Evolutionary conservation across 2,113 vertebrate species (phyloP).

Genomic region (Potamarius usumacintae): DNA sequence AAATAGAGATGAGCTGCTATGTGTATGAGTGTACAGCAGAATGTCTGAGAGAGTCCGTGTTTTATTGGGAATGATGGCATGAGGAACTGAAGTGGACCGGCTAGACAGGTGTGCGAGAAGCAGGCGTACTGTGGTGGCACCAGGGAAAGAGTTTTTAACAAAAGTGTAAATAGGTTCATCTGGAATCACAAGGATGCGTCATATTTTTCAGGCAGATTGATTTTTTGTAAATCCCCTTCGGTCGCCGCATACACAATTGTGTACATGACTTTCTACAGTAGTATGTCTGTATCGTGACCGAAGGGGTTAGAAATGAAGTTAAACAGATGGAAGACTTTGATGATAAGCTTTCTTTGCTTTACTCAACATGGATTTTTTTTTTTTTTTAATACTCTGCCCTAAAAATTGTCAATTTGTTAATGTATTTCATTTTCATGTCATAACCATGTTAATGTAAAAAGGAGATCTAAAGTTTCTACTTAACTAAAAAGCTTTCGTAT

Average conservation of each 20-base stretch:
- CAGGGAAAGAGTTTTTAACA: background rate
- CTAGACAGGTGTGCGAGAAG: background rate
- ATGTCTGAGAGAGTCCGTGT: constrained; percentile 30
- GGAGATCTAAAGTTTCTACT: constrained; percentile 49
- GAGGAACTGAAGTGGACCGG: background rate
- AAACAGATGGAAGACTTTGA: no score
- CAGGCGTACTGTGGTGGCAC: background rate
- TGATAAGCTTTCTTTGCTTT: background rate
- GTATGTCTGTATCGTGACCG: no score
- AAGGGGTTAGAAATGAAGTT: no score
- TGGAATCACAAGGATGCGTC: background rate
- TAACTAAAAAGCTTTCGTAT: constrained; percentile 69
- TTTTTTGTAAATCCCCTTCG: background rate
- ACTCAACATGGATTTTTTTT: background rate
- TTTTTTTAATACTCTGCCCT: background rate
- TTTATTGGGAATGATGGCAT: background rate
- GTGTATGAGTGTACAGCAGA: background rate
- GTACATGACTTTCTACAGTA: no score
- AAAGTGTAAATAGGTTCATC: constrained; percentile 18
- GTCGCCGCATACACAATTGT: no score
- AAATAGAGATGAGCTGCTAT: background rate
- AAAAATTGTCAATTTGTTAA: background rate
- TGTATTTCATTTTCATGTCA: background rate
- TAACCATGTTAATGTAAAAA: constrained; percentile 5
- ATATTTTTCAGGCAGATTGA: constrained; percentile 17